phyloP scores from a whole-genome alignment of 2,797 vertebrate species.

The Acrossocheilus fasciatus region DNA sequence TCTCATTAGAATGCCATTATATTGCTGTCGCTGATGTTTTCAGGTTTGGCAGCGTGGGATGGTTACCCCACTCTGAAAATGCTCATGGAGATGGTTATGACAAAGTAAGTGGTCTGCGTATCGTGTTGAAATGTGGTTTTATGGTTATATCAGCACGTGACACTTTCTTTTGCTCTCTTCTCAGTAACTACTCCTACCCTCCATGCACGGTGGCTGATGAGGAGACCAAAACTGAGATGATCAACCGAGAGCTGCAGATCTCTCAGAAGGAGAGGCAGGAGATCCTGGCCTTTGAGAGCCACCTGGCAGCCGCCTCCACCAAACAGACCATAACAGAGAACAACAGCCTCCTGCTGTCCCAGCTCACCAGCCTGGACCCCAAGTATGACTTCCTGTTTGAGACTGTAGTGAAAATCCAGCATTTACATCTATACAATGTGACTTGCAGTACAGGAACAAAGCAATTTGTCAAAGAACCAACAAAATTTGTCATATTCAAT shows the following conservation, averaged over 20 bases:
- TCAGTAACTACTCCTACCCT: slow-evolving; percentile 94
- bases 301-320: slow-evolving; percentile 95
- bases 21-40: slow-evolving; percentile 28
- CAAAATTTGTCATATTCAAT: neutral
- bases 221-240: slow-evolving; percentile 95
- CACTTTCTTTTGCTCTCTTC: neutral
- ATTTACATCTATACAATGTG: neutral
- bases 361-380: slow-evolving; percentile 96
- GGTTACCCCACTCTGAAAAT: slow-evolving; percentile 97
- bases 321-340: slow-evolving; percentile 98
- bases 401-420: neutral
- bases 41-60: slow-evolving; percentile 96
- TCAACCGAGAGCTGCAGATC: slow-evolving; percentile 92
- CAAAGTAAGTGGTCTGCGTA: slow-evolving; percentile 82
- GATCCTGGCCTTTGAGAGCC: slow-evolving; percentile 97
- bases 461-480: neutral
- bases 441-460: neutral
- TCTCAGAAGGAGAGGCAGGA: slow-evolving; percentile 98
- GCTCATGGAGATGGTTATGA: slow-evolving; percentile 99
- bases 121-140: neutral
- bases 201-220: slow-evolving; percentile 95
- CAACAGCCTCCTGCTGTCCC: slow-evolving; percentile 94
- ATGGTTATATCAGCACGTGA: neutral
- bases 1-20: neutral
- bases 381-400: slow-evolving; percentile 80